Evolutionary conservation across 2,888 invertebrate genomes (phyloP), one percentile per base, ranked within the genome.

Genomic region (Scelioninae gen. 1): DNA sequence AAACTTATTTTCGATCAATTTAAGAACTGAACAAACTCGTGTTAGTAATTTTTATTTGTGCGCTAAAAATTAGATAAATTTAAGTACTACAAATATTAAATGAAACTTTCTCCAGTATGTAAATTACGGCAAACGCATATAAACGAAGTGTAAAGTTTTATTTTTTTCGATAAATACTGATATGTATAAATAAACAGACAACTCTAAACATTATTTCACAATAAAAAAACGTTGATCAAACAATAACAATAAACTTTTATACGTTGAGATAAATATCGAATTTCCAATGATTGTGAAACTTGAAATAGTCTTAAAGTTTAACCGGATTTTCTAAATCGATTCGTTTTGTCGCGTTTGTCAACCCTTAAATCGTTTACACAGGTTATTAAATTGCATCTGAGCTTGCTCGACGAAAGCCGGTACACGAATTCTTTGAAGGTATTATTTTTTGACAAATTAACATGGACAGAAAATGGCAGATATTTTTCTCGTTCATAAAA

Each of bases 381-480:
- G 34, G 60, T 72, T 60, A 72, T 72, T 72, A 72, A 78, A 79
- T 72, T 79, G 58, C 31, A 40, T 58, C n/a, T 45, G 49, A 71
- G 60, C 66, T 72, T 51, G 40, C 51, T 60, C 49, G n/a, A 43
- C 43, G 43, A 43, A 43, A 43, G 43, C 43, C n/a, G 9, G n/a
- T 43, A 32, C 49, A 32, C 47, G 60, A 51, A 38, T 32, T 60
- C 51, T 60, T 49, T 32, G 16, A 40, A 10, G 23, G 40, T 34
- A 43, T 43, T 51, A 62, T 62, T 62, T 72, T 43, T 43, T 32
- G 38, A 43, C 38, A 51, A 51, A 72, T 72, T 72, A 72, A 62
- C 72, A 72, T 72, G 62, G 31, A 72, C 72, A 29, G 43, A 31
- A 72, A 72, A 62, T 29, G 60, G 55, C 9, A 15, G 45, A 56